Evolutionary conservation across 2,888 invertebrate genomes (phyloP).

Genomic region (Venustoraphidia nigricollis): DNA sequence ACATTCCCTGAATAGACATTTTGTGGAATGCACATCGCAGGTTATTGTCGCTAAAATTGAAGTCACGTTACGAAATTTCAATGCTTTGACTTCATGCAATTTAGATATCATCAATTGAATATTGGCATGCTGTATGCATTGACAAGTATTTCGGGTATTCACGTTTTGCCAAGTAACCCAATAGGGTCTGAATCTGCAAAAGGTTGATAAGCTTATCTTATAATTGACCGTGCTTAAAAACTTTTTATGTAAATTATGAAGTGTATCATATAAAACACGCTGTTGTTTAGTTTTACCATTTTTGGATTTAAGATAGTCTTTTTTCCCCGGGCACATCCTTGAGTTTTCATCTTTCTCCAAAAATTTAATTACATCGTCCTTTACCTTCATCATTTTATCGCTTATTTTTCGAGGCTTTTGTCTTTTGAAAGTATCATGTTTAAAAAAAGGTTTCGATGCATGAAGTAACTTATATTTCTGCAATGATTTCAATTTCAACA

Average conservation of each 20-base stretch:
- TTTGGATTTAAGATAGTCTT: constrained; percentile 2
- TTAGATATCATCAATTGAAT: not conserved
- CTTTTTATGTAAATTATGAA: not conserved
- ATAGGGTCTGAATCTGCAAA: constrained; percentile 1
- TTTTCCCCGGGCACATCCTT: constrained; percentile 6
- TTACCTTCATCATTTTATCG: constrained; percentile 2
- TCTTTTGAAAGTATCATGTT: constrained; percentile 10
- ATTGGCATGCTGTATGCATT: not conserved
- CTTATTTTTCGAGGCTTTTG: constrained; percentile 5
- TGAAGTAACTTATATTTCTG: constrained; percentile 10
- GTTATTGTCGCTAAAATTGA: constrained; percentile 2
- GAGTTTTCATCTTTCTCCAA: constrained; percentile 8
- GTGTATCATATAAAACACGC: constrained; percentile 5
- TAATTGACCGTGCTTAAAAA: not conserved
- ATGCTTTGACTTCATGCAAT: not conserved
- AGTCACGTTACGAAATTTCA: not conserved
- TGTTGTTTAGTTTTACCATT: constrained; percentile 3
- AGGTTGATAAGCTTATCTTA: constrained; percentile 1
- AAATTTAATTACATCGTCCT: constrained; percentile 1
- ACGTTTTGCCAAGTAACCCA: constrained; percentile 1
- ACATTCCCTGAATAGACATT: constrained; percentile 5
- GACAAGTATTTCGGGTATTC: not conserved
- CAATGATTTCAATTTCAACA: constrained; percentile 8
- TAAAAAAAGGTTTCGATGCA: constrained; percentile 10
- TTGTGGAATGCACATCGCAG: constrained; percentile 3